phyloP scores from a whole-genome alignment of 2,797 vertebrate genomes.

The Pseudochaenichthys georgianus region DNA sequence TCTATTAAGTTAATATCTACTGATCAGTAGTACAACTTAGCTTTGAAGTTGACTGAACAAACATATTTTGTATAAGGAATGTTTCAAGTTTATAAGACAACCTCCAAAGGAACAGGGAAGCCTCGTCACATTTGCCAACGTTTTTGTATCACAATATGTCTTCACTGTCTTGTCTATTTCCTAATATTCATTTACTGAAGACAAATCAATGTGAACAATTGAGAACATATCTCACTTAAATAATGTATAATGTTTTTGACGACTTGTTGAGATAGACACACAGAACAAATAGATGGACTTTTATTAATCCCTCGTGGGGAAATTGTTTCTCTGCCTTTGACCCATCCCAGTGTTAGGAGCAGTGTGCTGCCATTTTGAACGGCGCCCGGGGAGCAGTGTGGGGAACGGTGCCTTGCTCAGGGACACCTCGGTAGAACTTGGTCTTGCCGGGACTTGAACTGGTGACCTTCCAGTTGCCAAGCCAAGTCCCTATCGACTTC shows the following conservation, averaged over 20 bases:
- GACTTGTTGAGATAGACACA: not conserved
- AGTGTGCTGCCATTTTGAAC: too few relatives aligned
- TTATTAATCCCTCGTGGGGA: too few relatives aligned
- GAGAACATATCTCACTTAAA: conserved; percentile 4
- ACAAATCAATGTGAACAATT: not conserved
- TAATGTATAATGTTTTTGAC: not conserved
- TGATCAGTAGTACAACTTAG: not conserved
- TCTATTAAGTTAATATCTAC: not conserved
- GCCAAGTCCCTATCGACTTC: too few relatives aligned
- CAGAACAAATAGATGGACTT: not conserved
- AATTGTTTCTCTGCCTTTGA: too few relatives aligned
- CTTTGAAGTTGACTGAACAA: not conserved
- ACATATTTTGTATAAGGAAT: too few relatives aligned
- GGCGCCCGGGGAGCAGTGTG: too few relatives aligned
- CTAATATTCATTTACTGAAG: not conserved
- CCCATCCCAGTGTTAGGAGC: too few relatives aligned
- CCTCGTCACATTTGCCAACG: not conserved
- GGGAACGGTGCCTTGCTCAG: too few relatives aligned
- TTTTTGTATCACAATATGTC: not conserved
- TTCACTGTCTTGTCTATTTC: conserved; percentile 1
- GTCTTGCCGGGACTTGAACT: too few relatives aligned
- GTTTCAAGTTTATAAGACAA: not conserved
- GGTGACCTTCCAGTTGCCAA: too few relatives aligned
- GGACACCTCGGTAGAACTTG: too few relatives aligned
- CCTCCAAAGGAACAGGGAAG: not conserved